Conservation (phyloP, 2,797 vertebrate genomes). For the Pagetopsis macropterus region DNA sequence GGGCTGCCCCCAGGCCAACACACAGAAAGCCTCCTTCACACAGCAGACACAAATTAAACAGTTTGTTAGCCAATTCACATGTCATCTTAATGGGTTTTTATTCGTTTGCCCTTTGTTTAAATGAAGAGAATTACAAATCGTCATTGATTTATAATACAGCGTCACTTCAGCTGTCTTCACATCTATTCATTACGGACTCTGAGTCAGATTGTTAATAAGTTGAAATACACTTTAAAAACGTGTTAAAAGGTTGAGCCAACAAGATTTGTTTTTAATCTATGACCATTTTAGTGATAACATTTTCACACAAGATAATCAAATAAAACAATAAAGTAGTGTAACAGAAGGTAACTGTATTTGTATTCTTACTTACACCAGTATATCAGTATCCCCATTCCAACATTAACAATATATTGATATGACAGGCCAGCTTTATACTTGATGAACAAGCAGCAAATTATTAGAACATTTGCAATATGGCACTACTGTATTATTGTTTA, state of each 20-base stretch:
- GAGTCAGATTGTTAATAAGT: conserved; percentile 53
- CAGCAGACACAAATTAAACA: conserved; percentile 89
- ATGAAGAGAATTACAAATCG: conserved; percentile 88
- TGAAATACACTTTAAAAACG: conserved; percentile 43
- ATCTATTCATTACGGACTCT: conserved; percentile 60
- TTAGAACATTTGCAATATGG: too few species aligned
- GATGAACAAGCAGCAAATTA: conserved; percentile 3
- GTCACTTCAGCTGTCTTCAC: conserved; percentile 83
- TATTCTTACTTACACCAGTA: conserved; percentile 1
- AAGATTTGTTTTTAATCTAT: conserved; percentile 6
- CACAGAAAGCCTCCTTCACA: conserved; percentile 80
- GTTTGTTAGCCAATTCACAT: conserved; percentile 95
- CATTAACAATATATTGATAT: neutral
- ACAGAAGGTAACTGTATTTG: neutral
- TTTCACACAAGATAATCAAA: neutral
- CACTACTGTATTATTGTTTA: too few species aligned
- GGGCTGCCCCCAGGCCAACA: conserved; percentile 78
- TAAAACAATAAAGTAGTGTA: neutral
- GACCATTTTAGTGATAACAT: neutral
- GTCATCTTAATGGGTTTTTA: conserved; percentile 93
- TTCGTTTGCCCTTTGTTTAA: conserved; percentile 89
- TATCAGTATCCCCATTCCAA: neutral
- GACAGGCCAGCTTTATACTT: neutral
- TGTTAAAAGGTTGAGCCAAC: conserved; percentile 8
- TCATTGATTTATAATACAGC: conserved; percentile 90